Conservation (phyloP, 2,113 vertebrate species). For the Raphicerus campestris region DNA sequence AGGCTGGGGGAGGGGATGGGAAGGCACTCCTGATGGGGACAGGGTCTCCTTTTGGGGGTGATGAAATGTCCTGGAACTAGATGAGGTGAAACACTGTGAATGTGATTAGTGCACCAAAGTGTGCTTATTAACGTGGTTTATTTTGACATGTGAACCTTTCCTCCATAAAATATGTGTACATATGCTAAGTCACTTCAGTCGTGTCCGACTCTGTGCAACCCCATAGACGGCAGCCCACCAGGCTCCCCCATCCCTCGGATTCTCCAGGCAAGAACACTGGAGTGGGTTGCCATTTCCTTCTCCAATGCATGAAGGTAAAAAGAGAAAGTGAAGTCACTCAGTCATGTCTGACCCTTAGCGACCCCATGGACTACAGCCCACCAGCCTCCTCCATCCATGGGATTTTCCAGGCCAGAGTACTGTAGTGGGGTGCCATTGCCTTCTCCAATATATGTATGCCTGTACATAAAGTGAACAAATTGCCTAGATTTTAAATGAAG, state of each 20-base stretch:
- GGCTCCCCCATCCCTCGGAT: neutral
- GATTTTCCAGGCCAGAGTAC: neutral
- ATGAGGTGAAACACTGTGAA: neutral
- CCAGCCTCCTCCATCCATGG: neutral
- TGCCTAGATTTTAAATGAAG: neutral
- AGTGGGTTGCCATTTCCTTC: neutral
- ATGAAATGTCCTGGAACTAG: neutral
- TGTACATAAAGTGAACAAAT: neutral
- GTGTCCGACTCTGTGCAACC: neutral
- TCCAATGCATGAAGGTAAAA: neutral
- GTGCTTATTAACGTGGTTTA: neutral
- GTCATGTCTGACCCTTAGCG: neutral
- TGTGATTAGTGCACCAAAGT: neutral
- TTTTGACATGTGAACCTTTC: neutral
- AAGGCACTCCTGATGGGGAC: neutral
- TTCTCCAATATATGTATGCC: neutral
- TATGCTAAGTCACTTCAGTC: neutral
- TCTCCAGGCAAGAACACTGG: neutral
- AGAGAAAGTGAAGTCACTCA: no score
- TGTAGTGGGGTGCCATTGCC: neutral
- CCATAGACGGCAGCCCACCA: neutral
- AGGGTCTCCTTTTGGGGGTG: neutral
- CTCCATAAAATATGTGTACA: neutral
- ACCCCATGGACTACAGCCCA: neutral
- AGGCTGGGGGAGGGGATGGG: neutral